Evolutionary conservation across 1,140 invertebrate genomes (phyloP), one percentile per base, ranked within the genome.

Genomic region (Psilanteris sp.): DNA sequence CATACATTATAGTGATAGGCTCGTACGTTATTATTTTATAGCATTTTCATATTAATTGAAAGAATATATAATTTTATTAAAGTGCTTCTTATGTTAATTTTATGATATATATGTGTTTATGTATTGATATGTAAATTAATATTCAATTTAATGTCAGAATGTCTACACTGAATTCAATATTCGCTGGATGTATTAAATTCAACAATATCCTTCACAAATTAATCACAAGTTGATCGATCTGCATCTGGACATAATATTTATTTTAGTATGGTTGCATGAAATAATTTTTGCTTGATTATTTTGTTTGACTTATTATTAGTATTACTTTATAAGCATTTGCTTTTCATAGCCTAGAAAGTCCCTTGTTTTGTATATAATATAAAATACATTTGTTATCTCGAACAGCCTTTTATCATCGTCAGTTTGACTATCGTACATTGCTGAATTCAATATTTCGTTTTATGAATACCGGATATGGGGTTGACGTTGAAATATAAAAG

Each of bases 21-120:
- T 41, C 39, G 22, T 54, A 64, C 18, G 48, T 68, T 76, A 76
- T 59, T 24, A 54, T 76, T 76, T 76, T 75, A 76, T 52, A 59
- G 59, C 64, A n/a, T 48, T 71, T 66, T 64, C 66, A 54, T 34
- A 71, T 71, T 77, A 57, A 71, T 66, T 57, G 59, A 43, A 67
- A 37, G 44, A 59, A 66, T 66, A 52, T 44, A 24, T 31, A 55
- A 64, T 57, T 59, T 64, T 61, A 70, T 64, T 31, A 7, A 32
- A 31, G 9, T 27, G 14, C 46, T 50, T 57, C 50, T 20, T 59
- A 64, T 61, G 64, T 32, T 64, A 68, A 76, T 76, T 64, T 43
- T 39, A 39, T 52, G 41, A 50, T 20, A 11, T 24, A 52, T 26
- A 10, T 8, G 11, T 10, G 44, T 37, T 59, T 50, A 41, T 26